Conservation (phyloP, 2,888 invertebrate genomes). For the Caenorhabditis sp. region DNA sequence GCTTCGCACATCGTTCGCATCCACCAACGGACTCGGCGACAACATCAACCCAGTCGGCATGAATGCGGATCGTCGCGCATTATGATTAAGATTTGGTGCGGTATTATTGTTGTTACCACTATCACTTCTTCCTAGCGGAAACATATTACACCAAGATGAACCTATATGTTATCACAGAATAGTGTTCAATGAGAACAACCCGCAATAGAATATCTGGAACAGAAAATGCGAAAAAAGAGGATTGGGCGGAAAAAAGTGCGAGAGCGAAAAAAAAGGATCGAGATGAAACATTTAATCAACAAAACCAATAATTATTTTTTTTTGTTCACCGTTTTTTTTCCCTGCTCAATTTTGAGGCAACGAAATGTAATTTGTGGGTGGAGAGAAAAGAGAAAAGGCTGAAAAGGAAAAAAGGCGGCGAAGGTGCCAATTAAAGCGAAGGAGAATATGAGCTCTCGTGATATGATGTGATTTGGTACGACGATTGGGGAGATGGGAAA, state of each 20-base stretch:
- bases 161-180: too few species aligned
- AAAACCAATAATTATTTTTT: neutral
- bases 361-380: neutral
- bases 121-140: neutral
- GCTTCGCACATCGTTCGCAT: neutral
- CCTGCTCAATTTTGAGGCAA: neutral
- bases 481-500: too few species aligned
- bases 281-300: neutral
- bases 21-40: neutral
- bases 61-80: neutral
- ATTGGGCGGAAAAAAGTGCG: too few species aligned
- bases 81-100: too few species aligned
- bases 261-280: neutral
- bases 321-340: neutral
- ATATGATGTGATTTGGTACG: too few species aligned
- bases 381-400: neutral
- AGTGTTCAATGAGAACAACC: too few species aligned
- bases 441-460: too few species aligned
- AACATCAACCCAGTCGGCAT: neutral
- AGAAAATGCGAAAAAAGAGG: too few species aligned
- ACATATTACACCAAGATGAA: too few species aligned
- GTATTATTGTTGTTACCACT: neutral
- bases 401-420: neutral
- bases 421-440: neutral
- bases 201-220: too few species aligned